Evolutionary conservation across 2,797 vertebrate genomes (phyloP), one percentile per base, ranked within the genome.

Genomic region (Todus mexicanus): DNA sequence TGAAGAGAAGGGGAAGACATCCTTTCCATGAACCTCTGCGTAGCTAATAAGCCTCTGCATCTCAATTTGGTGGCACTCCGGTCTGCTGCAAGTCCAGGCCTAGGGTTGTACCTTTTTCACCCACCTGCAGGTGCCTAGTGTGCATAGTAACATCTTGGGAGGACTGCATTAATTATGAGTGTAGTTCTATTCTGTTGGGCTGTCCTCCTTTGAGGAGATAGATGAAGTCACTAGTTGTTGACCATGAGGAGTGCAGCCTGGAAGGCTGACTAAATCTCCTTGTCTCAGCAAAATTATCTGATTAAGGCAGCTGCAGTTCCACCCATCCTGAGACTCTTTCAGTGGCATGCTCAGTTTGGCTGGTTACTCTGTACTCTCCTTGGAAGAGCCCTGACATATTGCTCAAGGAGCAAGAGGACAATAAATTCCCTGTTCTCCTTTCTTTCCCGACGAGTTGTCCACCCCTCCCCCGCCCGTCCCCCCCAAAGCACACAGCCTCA

Each of bases 261-360:
- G 35, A 48, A 72, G 38, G 23, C 15, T 3, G 3, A 29, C 18
- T 57, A 10, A 14, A 11, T 69, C 14, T 68, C 22, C 42, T 75
- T 0, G 0, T 56, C 27, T 53, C 3, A 2, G 40, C 10, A 89
- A 75, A 87, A 68, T 6, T 54, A 27, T 31, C n/a, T 4, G 3
- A 5, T 56, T 47, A 56, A 74, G 40, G 64, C 42, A 85, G 60
- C 10, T 76, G 14, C 22, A 42, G 6, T 14, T 27, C 72, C 29
- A 35, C 40, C 19, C 12, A 70, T 73, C 26, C 2, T 0, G 0
- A 19, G 18, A 22, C 7, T n/a, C 16, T 54, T 35, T 73, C 47
- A 35, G 25, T 1, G 1, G 11, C 8, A 4, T 63, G 20, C 20
- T 43, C 29, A 19, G 6, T 51, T 83, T 56, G 75, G 23, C 59